A percentile compares a stretch with the other conserved stretches of the same genome.
Conservation (phyloP, 2,888 invertebrate genomes). For the Drosophila mercatorum region DNA sequence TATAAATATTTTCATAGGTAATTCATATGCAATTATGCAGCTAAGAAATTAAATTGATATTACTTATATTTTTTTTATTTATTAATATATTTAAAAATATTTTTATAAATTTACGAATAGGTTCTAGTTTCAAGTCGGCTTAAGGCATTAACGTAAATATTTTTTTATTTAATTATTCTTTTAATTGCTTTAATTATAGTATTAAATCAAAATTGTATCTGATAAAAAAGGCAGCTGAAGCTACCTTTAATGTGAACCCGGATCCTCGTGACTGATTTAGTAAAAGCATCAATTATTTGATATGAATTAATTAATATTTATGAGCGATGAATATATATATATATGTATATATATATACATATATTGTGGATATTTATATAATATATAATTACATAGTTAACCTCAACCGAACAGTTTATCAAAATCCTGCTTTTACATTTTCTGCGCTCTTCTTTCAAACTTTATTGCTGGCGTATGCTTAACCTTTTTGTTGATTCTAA, state of each 20-base stretch:
- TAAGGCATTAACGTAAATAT: not conserved
- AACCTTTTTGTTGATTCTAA: not conserved
- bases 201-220: not conserved
- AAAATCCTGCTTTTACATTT: not conserved
- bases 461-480: not conserved
- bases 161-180: not conserved
- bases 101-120: not conserved
- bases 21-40: not conserved
- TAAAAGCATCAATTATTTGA: not conserved
- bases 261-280: conserved; percentile 4
- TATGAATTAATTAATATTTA: conserved; percentile 5
- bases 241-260: not conserved
- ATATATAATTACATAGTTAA: not conserved
- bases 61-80: no score
- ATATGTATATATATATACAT: not conserved
- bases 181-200: not conserved
- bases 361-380: not conserved
- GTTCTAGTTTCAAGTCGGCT: not conserved
- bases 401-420: not conserved
- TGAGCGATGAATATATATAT: not conserved
- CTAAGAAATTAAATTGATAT: no score
- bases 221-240: not conserved
- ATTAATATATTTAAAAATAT: not conserved
- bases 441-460: no score
- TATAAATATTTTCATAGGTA: no score